phyloP scores from a whole-genome alignment of 1,140 invertebrate genomes.

The Apis laboriosa region DNA sequence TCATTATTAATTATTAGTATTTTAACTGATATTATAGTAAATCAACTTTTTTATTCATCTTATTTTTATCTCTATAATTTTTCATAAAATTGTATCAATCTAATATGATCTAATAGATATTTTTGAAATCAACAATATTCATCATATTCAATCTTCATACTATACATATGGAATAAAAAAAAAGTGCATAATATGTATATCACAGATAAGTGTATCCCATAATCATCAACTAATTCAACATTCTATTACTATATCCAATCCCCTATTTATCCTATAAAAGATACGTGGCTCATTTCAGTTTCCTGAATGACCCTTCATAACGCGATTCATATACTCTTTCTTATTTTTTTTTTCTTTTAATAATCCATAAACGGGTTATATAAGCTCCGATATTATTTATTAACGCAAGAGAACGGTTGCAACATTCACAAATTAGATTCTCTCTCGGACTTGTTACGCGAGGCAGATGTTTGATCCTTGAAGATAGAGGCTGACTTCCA shows the following conservation, averaged over 20 bases:
- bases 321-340: not conserved
- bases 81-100: no score
- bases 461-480: slow-evolving; percentile 72
- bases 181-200: not conserved
- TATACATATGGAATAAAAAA: not conserved
- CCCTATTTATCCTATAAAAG: not conserved
- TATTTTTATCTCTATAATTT: no score
- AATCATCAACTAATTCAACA: not conserved
- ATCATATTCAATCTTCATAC: not conserved
- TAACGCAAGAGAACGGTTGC: not conserved
- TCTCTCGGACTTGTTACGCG: slow-evolving; percentile 55
- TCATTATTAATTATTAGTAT: no score
- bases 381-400: slow-evolving; percentile 22
- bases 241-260: not conserved
- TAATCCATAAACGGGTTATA: slow-evolving; percentile 8
- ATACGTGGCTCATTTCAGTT: not conserved
- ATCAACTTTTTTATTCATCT: no score
- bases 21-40: no score
- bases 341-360: not conserved
- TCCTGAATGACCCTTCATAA: not conserved
- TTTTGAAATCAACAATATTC: no score
- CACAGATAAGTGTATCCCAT: not conserved
- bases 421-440: slow-evolving; percentile 39
- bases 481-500: slow-evolving; percentile 69
- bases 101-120: no score